Base-by-base conservation (phyloP, 2,113 vertebrate genomes). In the Raja brachyura region DNA sequence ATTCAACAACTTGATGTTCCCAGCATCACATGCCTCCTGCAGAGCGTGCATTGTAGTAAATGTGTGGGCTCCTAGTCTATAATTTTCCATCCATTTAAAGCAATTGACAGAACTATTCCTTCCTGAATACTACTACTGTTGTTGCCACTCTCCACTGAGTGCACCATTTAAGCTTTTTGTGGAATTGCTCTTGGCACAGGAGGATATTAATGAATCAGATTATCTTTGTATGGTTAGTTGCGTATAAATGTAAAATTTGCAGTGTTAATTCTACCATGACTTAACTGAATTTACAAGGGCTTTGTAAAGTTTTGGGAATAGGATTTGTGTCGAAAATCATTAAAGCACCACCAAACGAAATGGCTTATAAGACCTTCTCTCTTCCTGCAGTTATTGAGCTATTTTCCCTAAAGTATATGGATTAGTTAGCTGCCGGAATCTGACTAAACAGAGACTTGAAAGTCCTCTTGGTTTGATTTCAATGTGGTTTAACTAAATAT, bases 41-140 rank as follows among this genome's bases (percentile, higher is more conserved):
- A 61, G 56, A 86, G 54, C 28, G 25, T 28, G 25, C 0, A 86
- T 61, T 59, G 22, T 86, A 56, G 56, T 25, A 86, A 86, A 61
- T 25, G 3, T n/a, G 81, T 14, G 56, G 54, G 81, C 56, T n/a
- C 31, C 11, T 22, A 86, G 56, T 25, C 81, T 86, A 6, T 61
- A 86, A 86, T 86, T 86, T 86, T 86, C 81, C 31, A 56, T 86
- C 81, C 81, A 61, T 86, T 73, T 20, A 73, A 73, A n/a, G n/a
- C n/a, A n/a, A 18, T 73, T 86, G 59, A 61, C 81, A 61, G 81
- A 31, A 16, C 59, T 6, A 88, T 56, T 31, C n/a, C 61, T 63
- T 88, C 59, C 59, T 88, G 83, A 5, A 63, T 63, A 28, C 59
- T 63, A 28, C 31, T 59, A 28, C 5, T 61, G 83, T 3, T 4